A percentile compares a stretch with the other conserved stretches of the same genome.
These are phyloP conservation scores for Ibidorhyncha struthersii DNA, from an alignment of 2,113 vertebrate genomes.

Conservation along the genomic window DNA sequence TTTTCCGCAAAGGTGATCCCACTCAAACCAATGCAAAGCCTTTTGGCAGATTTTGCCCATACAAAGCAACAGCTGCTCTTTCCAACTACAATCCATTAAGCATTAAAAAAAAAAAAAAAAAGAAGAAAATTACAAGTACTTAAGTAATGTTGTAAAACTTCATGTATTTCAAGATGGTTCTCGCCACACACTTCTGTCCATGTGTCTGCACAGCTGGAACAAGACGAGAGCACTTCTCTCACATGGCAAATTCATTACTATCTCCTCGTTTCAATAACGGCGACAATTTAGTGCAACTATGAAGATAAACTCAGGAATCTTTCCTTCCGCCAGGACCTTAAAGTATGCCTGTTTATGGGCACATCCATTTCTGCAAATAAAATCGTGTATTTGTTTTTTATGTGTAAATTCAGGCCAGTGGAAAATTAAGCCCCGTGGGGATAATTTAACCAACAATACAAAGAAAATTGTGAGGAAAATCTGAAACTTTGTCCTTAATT, in stretches of 20 bases:
- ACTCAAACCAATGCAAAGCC: not conserved
- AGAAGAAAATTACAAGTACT: not conserved
- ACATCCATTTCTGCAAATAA: not conserved
- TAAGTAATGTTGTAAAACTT: not conserved
- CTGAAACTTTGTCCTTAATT: constrained; percentile 58
- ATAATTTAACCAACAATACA: constrained; percentile 35
- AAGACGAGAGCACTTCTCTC: not conserved
- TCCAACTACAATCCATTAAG: not conserved
- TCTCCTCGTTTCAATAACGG: not conserved
- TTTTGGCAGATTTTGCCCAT: not conserved
- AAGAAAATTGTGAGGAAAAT: constrained; percentile 9
- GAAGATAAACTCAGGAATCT: not conserved
- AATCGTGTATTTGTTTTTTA: not conserved
- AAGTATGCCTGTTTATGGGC: not conserved
- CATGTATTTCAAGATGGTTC: not conserved
- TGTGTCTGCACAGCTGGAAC: not conserved
- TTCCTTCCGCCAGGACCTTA: not conserved
- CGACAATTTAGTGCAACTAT: not conserved
- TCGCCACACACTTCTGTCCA: not conserved
- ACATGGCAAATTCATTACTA: not conserved
- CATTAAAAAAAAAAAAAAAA: not conserved
- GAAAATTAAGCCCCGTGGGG: constrained; percentile 37
- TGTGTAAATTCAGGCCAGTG: not conserved
- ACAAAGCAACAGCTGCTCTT: not conserved
- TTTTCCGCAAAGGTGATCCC: not conserved